Evolutionary conservation across 2,113 vertebrate species (phyloP).

Genomic region (Malurus cyaneus): DNA sequence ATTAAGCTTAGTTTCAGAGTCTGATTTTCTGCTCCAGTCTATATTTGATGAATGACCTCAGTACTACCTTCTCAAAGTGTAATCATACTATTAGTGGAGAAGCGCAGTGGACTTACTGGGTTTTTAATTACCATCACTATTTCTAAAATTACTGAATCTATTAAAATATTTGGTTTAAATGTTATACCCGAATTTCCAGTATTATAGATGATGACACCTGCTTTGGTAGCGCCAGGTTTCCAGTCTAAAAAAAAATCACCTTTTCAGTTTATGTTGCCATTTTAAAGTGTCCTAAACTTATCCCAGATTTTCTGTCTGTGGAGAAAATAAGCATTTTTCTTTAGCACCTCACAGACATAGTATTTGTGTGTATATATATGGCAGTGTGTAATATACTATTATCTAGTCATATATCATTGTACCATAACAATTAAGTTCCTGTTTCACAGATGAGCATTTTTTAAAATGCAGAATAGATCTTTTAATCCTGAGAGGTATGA

Average conservation of each 20-base stretch:
- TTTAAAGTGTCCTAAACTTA: background rate
- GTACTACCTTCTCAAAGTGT: background rate
- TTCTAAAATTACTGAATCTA: background rate
- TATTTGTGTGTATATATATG: fast-evolving
- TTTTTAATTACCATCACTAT: background rate
- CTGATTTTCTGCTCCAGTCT: background rate
- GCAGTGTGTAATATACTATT: too few species aligned
- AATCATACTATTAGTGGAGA: background rate
- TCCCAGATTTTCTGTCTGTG: background rate
- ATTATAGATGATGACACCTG: background rate
- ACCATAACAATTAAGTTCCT: background rate
- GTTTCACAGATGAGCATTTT: background rate
- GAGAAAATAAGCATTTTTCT: background rate
- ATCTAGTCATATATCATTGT: too few species aligned
- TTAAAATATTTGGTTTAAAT: background rate
- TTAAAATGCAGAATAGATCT: background rate
- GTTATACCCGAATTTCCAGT: background rate
- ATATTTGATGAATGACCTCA: background rate
- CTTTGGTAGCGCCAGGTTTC: background rate
- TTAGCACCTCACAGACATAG: background rate
- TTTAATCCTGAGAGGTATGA: background rate
- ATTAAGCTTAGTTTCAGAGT: background rate
- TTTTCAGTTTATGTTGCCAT: background rate
- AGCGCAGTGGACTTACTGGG: background rate
- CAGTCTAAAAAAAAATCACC: background rate